Evolutionary conservation across 2,797 vertebrate genomes (phyloP), one percentile per base, ranked within the genome.

Genomic region (Sylvia borin): DNA sequence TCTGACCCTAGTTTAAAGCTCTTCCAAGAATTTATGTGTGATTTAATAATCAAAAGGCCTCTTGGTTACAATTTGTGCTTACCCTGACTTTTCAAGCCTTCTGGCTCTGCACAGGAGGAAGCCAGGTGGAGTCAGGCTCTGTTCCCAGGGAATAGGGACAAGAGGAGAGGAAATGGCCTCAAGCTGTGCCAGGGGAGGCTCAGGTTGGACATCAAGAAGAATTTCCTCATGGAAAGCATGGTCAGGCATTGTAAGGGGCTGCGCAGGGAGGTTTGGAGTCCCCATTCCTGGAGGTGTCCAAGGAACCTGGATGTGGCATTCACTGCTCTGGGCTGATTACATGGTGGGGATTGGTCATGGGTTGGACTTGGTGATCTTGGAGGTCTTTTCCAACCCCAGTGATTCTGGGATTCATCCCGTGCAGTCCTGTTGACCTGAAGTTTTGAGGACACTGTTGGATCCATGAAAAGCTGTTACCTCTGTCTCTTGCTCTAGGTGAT

Each of bases 111-210:
- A 68, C 18, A 66, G 45, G 67, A 73, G 16, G 20, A 51, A 32
- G 26, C 14, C 7, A 4, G 16, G 31, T 2, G 29, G 27, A 4
- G 4, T n/a, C 0, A 0, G 32, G 51, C 16, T 72, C 45, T 79
- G 43, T 18, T 79, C 15, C 4, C 58, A 40, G 36, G 58, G 26
- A 15, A 55, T 58, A n/a, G 38, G 73, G 48, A 34, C 48, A 70
- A 31, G 84, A 48, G 1, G 26, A 65, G 66, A 72, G 66, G 51
- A 1, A 43, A 57, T 0, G 2, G 27, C 38, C 36, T 38, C 43
- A 13, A 0, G 42, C 9, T 78, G 66, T 1, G 18, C 51, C 50
- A 50, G 43, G 48, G 27, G 5, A 80, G 29, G 47, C 0, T 47
- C 21, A 61, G 4, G 12, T 1, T 32, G 54, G 42, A 55, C 0